A percentile compares a stretch with the other conserved stretches of the same genome.
Evolutionary conservation across 2,888 invertebrate genomes (phyloP).

Genomic region (Xanthia togata): DNA sequence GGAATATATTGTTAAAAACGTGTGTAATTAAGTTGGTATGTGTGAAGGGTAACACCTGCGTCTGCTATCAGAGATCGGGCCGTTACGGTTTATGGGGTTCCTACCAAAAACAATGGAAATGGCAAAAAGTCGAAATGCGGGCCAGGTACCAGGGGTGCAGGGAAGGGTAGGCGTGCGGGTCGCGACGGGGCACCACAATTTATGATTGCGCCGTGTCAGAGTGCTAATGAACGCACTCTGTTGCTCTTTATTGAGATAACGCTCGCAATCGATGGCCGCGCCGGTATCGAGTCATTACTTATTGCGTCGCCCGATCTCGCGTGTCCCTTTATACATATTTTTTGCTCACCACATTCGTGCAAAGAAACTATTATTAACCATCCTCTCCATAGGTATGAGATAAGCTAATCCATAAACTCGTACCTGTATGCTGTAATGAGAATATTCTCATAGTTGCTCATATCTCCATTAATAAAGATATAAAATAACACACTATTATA

Average conservation of each 20-base stretch:
- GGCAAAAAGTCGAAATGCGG: slow-evolving; percentile 88
- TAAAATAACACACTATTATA: slow-evolving; percentile 61
- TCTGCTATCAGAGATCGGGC: slow-evolving; percentile 84
- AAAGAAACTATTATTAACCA: slow-evolving; percentile 84
- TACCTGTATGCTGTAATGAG: slow-evolving; percentile 74
- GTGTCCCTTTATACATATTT: slow-evolving; percentile 83
- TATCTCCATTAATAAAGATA: slow-evolving; percentile 71
- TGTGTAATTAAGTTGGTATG: slow-evolving; percentile 87
- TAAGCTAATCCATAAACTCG: slow-evolving; percentile 82
- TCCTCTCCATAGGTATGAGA: slow-evolving; percentile 74
- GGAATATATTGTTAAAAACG: slow-evolving; percentile 83
- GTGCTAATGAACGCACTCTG: slow-evolving; percentile 90
- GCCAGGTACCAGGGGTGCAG: slow-evolving; percentile 80
- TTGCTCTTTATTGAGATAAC: slow-evolving; percentile 90
- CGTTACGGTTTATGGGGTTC: slow-evolving; percentile 87
- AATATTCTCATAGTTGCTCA: slow-evolving; percentile 69
- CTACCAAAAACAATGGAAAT: slow-evolving; percentile 89
- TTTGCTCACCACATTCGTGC: slow-evolving; percentile 83
- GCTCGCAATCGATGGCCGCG: slow-evolving; percentile 84
- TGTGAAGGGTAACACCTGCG: slow-evolving; percentile 89
- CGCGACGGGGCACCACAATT: slow-evolving; percentile 89
- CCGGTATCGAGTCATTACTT: slow-evolving; percentile 85
- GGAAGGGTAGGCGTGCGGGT: slow-evolving; percentile 85
- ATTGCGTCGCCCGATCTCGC: slow-evolving; percentile 84
- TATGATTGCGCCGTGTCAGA: slow-evolving; percentile 89